phyloP scores from a whole-genome alignment of 1,140 invertebrate genomes.

The Phenacoccus solenopsis region DNA sequence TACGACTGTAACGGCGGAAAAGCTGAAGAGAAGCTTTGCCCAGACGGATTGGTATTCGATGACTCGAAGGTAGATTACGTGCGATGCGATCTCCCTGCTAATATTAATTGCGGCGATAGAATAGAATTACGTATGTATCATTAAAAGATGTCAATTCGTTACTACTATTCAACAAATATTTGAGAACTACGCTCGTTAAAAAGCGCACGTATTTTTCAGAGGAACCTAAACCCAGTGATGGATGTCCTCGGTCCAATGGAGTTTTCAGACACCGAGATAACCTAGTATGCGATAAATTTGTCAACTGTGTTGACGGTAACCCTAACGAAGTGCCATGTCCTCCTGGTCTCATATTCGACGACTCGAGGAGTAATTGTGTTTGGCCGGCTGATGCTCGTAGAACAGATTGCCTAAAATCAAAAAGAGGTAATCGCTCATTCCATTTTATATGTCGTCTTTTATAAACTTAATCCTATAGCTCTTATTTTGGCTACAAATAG shows the following conservation, averaged over 20 bases:
- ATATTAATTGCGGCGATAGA: conserved; percentile 63
- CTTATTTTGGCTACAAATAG: conserved; percentile 30
- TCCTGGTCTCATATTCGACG: conserved; percentile 66
- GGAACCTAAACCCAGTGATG: conserved; percentile 52
- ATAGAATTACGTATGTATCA: conserved; percentile 56
- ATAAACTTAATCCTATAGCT: not conserved
- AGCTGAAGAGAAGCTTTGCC: conserved; percentile 56
- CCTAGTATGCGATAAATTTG: conserved; percentile 66
- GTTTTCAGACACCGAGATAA: conserved; percentile 65
- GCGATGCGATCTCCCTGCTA: conserved; percentile 61
- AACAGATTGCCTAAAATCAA: conserved; percentile 39
- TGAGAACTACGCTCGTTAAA: not conserved
- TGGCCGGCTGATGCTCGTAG: conserved; percentile 52
- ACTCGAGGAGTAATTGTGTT: conserved; percentile 55
- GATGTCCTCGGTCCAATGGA: conserved; percentile 65
- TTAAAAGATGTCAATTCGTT: not conserved
- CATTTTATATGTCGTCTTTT: not conserved
- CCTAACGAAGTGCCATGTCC: conserved; percentile 60
- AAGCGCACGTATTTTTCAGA: conserved; percentile 35
- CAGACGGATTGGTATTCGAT: conserved; percentile 68
- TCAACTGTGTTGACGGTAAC: conserved; percentile 63
- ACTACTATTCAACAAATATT: not conserved
- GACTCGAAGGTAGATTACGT: conserved; percentile 59
- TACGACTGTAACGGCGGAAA: conserved; percentile 55
- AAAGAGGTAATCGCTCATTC: conserved; percentile 14